Evolutionary conservation across 2,888 invertebrate species (phyloP), one percentile per base, ranked within the genome.

Genomic region (Morpho deidamia): DNA sequence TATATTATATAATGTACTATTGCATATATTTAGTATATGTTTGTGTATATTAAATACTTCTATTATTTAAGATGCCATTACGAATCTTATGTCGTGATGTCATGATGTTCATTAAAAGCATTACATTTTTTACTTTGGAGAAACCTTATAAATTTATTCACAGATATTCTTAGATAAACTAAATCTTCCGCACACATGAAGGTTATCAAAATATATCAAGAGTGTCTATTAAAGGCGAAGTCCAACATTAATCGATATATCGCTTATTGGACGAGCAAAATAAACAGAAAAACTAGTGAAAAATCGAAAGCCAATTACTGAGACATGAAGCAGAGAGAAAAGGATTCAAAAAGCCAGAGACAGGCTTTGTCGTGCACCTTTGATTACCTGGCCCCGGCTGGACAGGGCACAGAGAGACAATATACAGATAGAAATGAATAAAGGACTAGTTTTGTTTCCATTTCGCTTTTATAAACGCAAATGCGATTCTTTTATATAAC

Each of bases 221-320:
- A 23, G 23, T 23, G 23, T 23, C 23, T 23, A 23, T 23, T 10
- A 37, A 37, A 37, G 8, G 35, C 35, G 35, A 37, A 37, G 10
- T 8, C 32, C 9, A 41, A 41, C 12, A 12, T 42, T n/a, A 12
- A 11, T 45, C 11, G 37, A 52, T 40, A 50, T 34, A 33, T 35
- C 37, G 37, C 41, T 54, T 52, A 50, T 52, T 49, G 55, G 40
- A 39, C 34, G 49, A 33, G 12, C 7, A 44, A 46, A 42, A 49
- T 23, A 51, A 58, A 49, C 35, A 37, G 34, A 39, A 58, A 59
- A 64, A 60, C 53, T 62, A 60, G 60, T 65, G 71, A 71, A 76
- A 76, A 78, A 83, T 84, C 76, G 81, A 84, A 85, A 83, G 79
- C 72, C 86, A 86, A 87, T 88, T 86, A 85, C 77, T 63, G 76